These are phyloP conservation scores for Ceratina australensis DNA, from an alignment of 1,140 invertebrate genomes.

Conservation along the genomic window DNA sequence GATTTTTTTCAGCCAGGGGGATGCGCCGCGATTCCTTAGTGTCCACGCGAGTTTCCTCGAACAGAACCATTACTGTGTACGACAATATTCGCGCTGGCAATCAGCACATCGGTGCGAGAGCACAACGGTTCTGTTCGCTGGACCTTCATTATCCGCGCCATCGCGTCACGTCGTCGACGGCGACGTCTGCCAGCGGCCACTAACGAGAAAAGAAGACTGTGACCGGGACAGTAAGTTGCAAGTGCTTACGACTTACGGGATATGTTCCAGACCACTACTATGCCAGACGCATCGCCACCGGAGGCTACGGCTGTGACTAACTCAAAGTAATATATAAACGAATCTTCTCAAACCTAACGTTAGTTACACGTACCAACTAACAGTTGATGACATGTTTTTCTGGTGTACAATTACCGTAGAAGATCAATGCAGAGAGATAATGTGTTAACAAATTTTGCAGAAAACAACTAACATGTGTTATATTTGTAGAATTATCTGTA, in stretches of 20 bases:
- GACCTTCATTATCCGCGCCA: conserved; percentile 58
- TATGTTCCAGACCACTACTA: conserved; percentile 10
- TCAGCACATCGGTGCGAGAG: conserved; percentile 69
- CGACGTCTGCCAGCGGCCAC: conserved; percentile 24
- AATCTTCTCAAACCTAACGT: background rate
- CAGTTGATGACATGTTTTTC: no score
- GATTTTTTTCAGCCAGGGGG: conserved; percentile 59
- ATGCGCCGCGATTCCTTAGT: conserved; percentile 16
- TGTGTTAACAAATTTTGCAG: no score
- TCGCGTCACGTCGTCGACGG: conserved; percentile 33
- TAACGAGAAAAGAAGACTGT: conserved; percentile 52
- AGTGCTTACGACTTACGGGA: conserved; percentile 20
- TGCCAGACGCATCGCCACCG: conserved; percentile 3
- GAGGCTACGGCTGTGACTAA: conserved; percentile 22
- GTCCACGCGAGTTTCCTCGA: conserved; percentile 55
- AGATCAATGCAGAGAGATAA: no score
- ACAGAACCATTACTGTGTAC: conserved; percentile 69
- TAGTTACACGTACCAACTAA: no score
- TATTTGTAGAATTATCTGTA: no score
- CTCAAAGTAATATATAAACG: conserved; percentile 27
- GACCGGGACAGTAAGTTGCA: conserved; percentile 21
- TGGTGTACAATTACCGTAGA: no score
- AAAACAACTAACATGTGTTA: no score
- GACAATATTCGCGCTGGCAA: conserved; percentile 72
- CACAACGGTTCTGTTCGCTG: conserved; percentile 59